Conservation (phyloP, 2,797 vertebrate genomes). For the Etheostoma nigrum region DNA sequence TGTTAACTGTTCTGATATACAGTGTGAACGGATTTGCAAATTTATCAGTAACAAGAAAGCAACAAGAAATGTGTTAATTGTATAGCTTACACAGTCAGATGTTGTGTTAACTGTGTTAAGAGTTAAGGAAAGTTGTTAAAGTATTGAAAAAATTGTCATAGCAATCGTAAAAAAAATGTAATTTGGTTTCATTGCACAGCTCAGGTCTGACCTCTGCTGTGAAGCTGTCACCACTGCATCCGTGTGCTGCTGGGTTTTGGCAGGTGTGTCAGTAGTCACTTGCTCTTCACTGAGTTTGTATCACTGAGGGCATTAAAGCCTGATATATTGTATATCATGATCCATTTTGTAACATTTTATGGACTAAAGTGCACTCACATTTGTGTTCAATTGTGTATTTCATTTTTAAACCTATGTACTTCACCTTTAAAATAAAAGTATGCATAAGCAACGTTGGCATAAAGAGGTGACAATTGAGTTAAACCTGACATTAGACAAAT, state of each 20-base stretch:
- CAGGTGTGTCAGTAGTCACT: slow-evolving; percentile 18
- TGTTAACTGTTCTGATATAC: too few species aligned
- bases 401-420: background rate
- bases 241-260: background rate
- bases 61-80: too few species aligned
- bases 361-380: background rate
- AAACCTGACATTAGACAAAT: background rate
- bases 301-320: background rate
- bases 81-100: too few species aligned
- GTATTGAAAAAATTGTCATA: too few species aligned
- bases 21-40: too few species aligned
- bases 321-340: background rate
- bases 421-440: slow-evolving; percentile 3
- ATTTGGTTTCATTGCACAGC: background rate
- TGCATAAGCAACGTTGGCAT: background rate
- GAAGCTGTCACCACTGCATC: slow-evolving; percentile 17
- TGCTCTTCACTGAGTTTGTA: background rate
- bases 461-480: background rate
- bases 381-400: background rate
- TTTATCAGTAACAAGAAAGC: too few species aligned
- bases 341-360: slow-evolving; percentile 3
- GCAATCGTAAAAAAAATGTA: too few species aligned
- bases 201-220: slow-evolving; percentile 60
- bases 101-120: too few species aligned
- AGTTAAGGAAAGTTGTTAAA: too few species aligned